Evolutionary conservation across 1,140 invertebrate genomes (phyloP), one percentile per base, ranked within the genome.

Genomic region (Lasaia peninsularis): DNA sequence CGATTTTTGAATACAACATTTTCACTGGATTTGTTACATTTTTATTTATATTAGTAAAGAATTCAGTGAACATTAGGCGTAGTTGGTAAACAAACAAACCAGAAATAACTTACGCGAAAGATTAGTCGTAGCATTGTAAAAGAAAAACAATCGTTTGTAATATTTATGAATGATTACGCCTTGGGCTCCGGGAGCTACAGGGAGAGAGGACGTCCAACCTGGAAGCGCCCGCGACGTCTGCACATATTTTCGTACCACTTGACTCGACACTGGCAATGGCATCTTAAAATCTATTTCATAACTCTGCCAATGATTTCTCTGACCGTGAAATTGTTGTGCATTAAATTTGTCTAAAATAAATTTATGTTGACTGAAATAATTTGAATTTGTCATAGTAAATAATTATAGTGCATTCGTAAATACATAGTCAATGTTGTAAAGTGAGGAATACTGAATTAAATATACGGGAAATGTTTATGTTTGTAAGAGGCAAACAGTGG

Each of bases 161-260:
- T 70, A 71, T 71, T 74, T 67, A 66, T 73, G 73, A 78, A 75
- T 71, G 69, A 59, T 56, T 24, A 37, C 53, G 58, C 56, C 59
- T 62, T 56, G 34, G 50, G 56, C n/a, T 56, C 44, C 18, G 14
- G 40, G 16, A 20, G 49, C 60, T 48, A 53, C 53, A 67, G 65
- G 62, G 63, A 60, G 63, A 61, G 63, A 61, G 75, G 81, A 79
- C 82, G 80, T 80, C 75, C 63, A 62, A 24, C 56, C 58, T 62
- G 67, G 75, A 75, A 78, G 73, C 75, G 77, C 69, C 71, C 76
- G 72, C 70, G 67, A 59, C 69, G 71, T 81, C 65, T 80, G 68
- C 63, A 62, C 72, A 68, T 86, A 85, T 85, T 86, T 83, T 69
- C 71, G 71, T 76, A 51, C 72, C 80, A 82, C 81, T 85, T 79